Conservation (phyloP, 2,797 vertebrate species). For the Borostomias antarcticus region DNA sequence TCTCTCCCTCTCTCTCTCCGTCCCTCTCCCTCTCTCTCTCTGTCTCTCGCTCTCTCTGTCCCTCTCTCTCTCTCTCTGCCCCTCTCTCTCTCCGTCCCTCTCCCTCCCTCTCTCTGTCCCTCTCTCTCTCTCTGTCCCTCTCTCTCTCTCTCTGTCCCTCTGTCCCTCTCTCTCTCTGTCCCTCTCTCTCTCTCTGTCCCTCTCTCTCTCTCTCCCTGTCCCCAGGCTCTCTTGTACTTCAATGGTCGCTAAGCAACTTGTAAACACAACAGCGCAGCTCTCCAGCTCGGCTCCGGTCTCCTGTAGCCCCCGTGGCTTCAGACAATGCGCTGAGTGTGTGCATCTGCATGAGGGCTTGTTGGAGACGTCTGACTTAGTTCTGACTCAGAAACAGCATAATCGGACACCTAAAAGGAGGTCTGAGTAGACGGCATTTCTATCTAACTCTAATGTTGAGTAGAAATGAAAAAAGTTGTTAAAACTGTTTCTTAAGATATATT, state of each 20-base stretch:
- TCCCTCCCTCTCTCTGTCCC: conserved; percentile 5
- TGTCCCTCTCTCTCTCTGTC: conserved; percentile 50
- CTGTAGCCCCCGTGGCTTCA: conserved; percentile 55
- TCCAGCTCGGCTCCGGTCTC: conserved; percentile 55
- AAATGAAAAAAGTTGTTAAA: too few relatives aligned
- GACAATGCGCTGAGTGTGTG: conserved; percentile 41
- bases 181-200: conserved; percentile 59
- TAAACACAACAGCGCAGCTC: conserved; percentile 67
- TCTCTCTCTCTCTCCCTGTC: conserved; percentile 24
- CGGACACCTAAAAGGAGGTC: too few relatives aligned
- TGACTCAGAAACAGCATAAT: conserved; percentile 51
- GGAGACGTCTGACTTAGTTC: conserved; percentile 62
- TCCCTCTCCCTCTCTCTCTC: conserved; percentile 33
- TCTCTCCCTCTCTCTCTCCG: conserved; percentile 59
- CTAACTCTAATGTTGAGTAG: too few relatives aligned
- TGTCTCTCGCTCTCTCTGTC: conserved; percentile 45
- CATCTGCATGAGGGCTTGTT: conserved; percentile 30
- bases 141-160: conserved; percentile 55
- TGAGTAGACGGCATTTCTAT: too few relatives aligned
- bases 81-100: conserved; percentile 60
- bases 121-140: conserved; percentile 20
- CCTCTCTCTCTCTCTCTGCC: conserved; percentile 50
- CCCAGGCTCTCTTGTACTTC: too few relatives aligned
- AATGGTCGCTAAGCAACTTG: conserved; percentile 70
- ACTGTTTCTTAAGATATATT: too few relatives aligned